These are phyloP conservation scores for Amazona finschi DNA, from an alignment of 2,797 vertebrate genomes.

Conservation along the genomic window DNA sequence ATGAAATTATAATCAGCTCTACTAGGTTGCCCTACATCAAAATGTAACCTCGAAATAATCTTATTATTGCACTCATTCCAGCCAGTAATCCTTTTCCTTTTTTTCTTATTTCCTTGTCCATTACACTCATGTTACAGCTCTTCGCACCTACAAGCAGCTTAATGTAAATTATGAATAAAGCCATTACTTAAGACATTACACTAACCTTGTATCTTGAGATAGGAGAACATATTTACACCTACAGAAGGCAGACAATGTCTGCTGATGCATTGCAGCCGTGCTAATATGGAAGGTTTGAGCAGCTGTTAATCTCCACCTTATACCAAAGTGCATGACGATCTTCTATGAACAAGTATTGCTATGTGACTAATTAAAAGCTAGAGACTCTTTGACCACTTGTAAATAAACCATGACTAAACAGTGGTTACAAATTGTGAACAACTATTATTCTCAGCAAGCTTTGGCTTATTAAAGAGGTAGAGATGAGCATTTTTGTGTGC, in stretches of 20 bases:
- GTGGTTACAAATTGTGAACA: not conserved
- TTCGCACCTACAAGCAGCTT: not conserved
- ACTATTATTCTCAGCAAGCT: not conserved
- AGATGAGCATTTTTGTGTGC: not conserved
- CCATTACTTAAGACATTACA: not conserved
- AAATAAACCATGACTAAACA: not conserved
- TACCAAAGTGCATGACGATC: not conserved
- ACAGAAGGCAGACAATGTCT: not conserved
- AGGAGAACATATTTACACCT: not conserved
- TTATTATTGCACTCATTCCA: not conserved
- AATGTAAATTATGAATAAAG: not conserved
- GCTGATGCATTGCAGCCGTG: not conserved
- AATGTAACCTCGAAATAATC: not conserved
- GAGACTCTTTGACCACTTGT: not conserved
- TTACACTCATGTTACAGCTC: not conserved
- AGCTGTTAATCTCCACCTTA: not conserved
- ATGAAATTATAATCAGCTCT: not conserved
- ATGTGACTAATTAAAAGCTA: not conserved
- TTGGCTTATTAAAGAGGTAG: not conserved
- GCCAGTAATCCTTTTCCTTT: not conserved
- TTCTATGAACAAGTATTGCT: not conserved
- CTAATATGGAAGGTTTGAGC: not conserved
- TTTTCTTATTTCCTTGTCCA: not conserved
- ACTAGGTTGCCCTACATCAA: not conserved
- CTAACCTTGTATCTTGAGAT: not conserved